phyloP scores from a whole-genome alignment of 1,140 invertebrate genomes.

The Lasioglossum baleicum region DNA sequence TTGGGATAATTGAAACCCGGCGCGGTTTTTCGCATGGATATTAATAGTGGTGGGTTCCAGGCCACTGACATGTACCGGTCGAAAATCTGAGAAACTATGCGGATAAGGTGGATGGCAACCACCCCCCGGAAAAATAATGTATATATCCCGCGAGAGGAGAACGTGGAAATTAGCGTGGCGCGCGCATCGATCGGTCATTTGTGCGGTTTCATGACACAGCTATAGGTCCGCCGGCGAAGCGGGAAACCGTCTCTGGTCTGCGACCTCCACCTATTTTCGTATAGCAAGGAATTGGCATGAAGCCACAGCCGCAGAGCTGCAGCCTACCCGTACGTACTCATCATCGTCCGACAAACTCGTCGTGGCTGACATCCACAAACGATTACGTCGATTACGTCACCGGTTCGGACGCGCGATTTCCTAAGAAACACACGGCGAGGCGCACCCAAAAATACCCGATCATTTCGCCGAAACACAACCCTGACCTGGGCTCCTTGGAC shows the following conservation, averaged over 20 bases:
- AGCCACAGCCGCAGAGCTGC: constrained; percentile 60
- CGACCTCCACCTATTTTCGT: constrained; percentile 75
- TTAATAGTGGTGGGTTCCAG: constrained; percentile 9
- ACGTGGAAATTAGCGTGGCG: constrained; percentile 55
- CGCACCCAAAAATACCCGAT: constrained; percentile 35
- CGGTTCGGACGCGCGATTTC: background rate
- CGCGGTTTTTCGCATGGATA: constrained; percentile 11
- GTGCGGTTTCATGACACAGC: constrained; percentile 61
- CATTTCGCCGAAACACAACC: constrained; percentile 33
- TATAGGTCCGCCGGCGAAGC: constrained; percentile 37
- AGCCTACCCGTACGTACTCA: constrained; percentile 34
- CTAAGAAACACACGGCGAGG: background rate
- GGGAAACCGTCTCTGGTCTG: constrained; percentile 52
- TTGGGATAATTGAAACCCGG: background rate
- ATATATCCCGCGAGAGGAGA: background rate
- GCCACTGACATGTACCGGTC: background rate
- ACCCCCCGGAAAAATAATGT: background rate
- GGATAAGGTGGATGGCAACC: no score
- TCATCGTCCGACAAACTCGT: constrained; percentile 58
- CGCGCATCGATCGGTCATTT: constrained; percentile 66
- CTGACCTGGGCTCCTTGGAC: constrained; percentile 13
- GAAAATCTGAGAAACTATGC: constrained; percentile 7
- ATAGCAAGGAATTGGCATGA: constrained; percentile 71
- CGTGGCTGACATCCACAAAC: constrained; percentile 52
- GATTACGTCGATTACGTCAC: constrained; percentile 68